These are phyloP conservation scores for Melanotus villosus DNA, from an alignment of 2,888 invertebrate genomes.

Conservation along the genomic window DNA sequence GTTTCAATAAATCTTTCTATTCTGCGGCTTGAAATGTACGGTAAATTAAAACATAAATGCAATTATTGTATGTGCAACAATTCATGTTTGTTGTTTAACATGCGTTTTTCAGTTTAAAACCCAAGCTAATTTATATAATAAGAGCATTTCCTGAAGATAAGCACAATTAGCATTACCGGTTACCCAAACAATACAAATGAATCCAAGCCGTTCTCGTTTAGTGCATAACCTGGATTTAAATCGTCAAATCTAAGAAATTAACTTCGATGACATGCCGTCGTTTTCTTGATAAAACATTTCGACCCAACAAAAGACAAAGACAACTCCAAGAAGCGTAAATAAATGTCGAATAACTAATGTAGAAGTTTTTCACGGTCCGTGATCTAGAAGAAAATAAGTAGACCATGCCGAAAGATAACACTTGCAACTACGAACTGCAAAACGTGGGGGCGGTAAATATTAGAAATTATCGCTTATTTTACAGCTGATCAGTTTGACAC, in stretches of 20 bases:
- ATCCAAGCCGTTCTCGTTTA: not conserved
- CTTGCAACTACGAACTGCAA: constrained; percentile 10
- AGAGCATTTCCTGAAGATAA: no score
- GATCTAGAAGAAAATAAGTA: constrained; percentile 32
- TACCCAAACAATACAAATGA: no score
- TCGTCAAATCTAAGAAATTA: not conserved
- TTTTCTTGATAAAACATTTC: not conserved
- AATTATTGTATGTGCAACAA: no score
- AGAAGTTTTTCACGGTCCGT: constrained; percentile 25
- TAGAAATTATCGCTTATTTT: constrained; percentile 14
- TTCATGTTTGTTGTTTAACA: no score
- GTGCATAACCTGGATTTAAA: constrained; percentile 4
- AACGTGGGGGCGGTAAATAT: constrained; percentile 5
- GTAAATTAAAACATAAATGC: not conserved
- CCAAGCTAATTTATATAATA: no score
- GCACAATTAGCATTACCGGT: no score
- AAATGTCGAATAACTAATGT: constrained; percentile 15
- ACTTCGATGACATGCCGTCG: constrained; percentile 4
- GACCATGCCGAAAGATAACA: constrained; percentile 30
- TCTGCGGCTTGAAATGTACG: not conserved
- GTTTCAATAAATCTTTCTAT: not conserved
- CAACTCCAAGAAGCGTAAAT: constrained; percentile 17
- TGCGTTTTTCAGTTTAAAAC: no score
- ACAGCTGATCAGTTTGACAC: constrained; percentile 18
- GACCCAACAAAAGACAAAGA: constrained; percentile 2